phyloP scores from a whole-genome alignment of 2,888 invertebrate species.

The Eudasyphora cyanicolor region DNA sequence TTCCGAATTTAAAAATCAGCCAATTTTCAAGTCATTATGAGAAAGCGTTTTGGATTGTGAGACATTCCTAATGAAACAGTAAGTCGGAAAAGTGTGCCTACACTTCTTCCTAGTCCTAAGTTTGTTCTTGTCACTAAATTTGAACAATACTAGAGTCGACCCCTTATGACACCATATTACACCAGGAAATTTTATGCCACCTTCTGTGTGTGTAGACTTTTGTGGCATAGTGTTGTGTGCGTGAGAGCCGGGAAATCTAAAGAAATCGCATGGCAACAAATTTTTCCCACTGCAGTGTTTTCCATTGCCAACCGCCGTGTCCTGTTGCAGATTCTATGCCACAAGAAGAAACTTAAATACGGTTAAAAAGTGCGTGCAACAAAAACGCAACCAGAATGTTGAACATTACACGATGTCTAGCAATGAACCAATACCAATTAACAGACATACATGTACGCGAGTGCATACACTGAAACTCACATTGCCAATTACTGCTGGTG shows the following conservation, averaged over 20 bases:
- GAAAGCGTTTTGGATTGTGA: background rate
- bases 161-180: no score
- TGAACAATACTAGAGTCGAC: no score
- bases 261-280: background rate
- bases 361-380: constrained; percentile 20
- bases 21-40: constrained; percentile 41
- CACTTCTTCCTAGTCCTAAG: background rate
- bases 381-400: constrained; percentile 7
- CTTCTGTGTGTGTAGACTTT: background rate
- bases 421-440: constrained; percentile 74
- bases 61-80: background rate
- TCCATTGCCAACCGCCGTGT: constrained; percentile 15
- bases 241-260: background rate
- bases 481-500: constrained; percentile 11
- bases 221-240: background rate
- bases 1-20: constrained; percentile 59
- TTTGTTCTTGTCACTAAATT: no score
- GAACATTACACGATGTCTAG: constrained; percentile 37
- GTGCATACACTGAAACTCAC: background rate
- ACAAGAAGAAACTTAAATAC: constrained; percentile 18
- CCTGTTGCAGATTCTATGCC: background rate
- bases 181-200: no score
- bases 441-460: constrained; percentile 68
- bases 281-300: background rate
- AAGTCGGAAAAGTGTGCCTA: background rate